Percentiles rank a stretch among this genome's conserved stretches.
Evolutionary conservation across 2,888 invertebrate species (phyloP).

Genomic region (Agriopis leucophaearia): DNA sequence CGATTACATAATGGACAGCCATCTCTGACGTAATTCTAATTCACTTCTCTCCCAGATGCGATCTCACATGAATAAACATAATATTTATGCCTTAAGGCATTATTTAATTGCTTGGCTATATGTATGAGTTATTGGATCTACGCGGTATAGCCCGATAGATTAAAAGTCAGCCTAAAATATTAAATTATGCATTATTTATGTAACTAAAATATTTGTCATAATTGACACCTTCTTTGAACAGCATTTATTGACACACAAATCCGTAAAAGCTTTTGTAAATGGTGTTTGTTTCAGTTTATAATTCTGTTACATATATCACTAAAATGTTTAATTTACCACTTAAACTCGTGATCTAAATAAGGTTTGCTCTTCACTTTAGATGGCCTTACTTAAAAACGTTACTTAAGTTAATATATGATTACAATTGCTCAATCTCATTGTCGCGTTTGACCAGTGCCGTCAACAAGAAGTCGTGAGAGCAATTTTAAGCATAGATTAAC

Average conservation of each 20-base stretch:
- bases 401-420: too few species aligned
- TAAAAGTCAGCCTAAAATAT: conserved; percentile 4
- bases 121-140: conserved; percentile 16
- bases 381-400: too few species aligned
- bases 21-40: conserved; percentile 36
- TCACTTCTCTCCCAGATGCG: conserved; percentile 42
- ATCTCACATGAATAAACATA: conserved; percentile 42
- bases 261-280: neutral
- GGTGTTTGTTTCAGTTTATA: neutral
- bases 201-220: conserved; percentile 16
- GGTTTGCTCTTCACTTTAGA: too few species aligned
- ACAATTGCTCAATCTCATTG: too few species aligned
- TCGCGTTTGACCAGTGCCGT: too few species aligned
- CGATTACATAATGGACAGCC: conserved; percentile 23
- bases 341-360: too few species aligned
- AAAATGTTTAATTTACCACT: neutral
- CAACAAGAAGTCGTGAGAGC: too few species aligned
- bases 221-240: conserved; percentile 12
- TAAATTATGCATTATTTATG: conserved; percentile 21
- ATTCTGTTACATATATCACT: neutral
- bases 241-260: conserved; percentile 3
- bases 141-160: conserved; percentile 9
- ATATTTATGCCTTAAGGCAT: conserved; percentile 39
- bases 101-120: conserved; percentile 40
- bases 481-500: too few species aligned